Conservation (phyloP, 2,113 vertebrate genomes). For the Aramus guarauna region DNA sequence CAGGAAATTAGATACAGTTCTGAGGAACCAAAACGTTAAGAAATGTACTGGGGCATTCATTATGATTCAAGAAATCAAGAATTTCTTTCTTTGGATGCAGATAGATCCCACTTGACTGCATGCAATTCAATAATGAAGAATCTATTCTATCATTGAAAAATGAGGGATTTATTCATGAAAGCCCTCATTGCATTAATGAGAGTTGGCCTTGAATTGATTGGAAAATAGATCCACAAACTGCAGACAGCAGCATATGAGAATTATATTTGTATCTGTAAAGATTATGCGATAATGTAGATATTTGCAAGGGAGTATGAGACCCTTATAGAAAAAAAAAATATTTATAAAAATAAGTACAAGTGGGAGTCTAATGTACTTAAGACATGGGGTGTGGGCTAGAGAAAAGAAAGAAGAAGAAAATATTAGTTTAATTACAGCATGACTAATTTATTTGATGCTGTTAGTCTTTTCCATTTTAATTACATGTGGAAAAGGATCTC, state of each 20-base stretch:
- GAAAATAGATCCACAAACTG: slow-evolving; percentile 34
- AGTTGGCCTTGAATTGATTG: slow-evolving; percentile 28
- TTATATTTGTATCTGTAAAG: not conserved
- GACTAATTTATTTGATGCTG: not conserved
- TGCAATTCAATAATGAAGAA: slow-evolving; percentile 39
- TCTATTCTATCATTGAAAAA: slow-evolving; percentile 37
- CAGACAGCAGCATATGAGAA: not conserved
- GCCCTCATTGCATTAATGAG: not conserved
- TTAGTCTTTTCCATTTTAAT: not conserved
- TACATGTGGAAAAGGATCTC: not conserved
- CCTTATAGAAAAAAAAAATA: not conserved
- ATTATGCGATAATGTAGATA: not conserved
- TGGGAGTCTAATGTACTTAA: not conserved
- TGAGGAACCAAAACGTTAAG: not conserved
- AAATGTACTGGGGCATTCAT: not conserved
- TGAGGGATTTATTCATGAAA: slow-evolving; percentile 53
- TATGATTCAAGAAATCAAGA: not conserved
- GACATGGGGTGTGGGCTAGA: not conserved
- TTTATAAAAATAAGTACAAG: not conserved
- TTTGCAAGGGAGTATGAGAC: not conserved
- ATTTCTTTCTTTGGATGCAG: not conserved
- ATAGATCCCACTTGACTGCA: not conserved
- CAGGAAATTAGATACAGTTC: slow-evolving; percentile 9
- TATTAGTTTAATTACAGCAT: not conserved
- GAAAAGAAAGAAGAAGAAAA: not conserved